A percentile compares a stretch with the other conserved stretches of the same genome.
phyloP scores from a whole-genome alignment of 2,113 vertebrate genomes.

The Gila orcuttii region DNA sequence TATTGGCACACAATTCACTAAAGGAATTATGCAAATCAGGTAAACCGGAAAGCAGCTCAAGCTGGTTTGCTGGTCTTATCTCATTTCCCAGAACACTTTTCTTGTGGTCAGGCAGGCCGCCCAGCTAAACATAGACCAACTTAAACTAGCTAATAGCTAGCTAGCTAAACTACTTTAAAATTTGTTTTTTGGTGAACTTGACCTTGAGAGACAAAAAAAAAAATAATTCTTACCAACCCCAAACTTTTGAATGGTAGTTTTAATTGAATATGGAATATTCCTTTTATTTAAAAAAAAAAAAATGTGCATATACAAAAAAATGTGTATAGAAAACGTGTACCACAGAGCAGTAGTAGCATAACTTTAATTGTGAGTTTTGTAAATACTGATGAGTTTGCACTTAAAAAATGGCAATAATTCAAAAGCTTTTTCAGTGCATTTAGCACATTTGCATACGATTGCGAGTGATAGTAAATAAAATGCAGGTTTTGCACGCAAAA shows the following conservation, averaged over 20 bases:
- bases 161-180: not conserved
- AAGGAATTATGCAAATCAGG: slow-evolving; percentile 3
- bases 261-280: too few species aligned
- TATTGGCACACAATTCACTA: slow-evolving; percentile 1
- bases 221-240: too few species aligned
- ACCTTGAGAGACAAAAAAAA: too few species aligned
- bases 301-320: too few species aligned
- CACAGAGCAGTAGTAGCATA: too few species aligned
- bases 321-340: too few species aligned
- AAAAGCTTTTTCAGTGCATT: not conserved
- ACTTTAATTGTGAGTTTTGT: too few species aligned
- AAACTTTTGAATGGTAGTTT: too few species aligned
- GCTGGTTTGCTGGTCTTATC: not conserved
- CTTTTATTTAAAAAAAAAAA: too few species aligned
- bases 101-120: not conserved
- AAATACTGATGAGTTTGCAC: not conserved
- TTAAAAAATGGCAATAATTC: not conserved
- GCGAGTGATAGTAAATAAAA: not conserved
- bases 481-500: not conserved
- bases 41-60: not conserved
- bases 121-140: not conserved
- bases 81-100: not conserved
- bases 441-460: not conserved
- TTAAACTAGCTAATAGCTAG: not conserved
- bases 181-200: too few species aligned